A percentile compares a stretch with the other conserved stretches of the same genome.
Conservation (phyloP, 1,140 invertebrate genomes). For the Drosophila oshimai region DNA sequence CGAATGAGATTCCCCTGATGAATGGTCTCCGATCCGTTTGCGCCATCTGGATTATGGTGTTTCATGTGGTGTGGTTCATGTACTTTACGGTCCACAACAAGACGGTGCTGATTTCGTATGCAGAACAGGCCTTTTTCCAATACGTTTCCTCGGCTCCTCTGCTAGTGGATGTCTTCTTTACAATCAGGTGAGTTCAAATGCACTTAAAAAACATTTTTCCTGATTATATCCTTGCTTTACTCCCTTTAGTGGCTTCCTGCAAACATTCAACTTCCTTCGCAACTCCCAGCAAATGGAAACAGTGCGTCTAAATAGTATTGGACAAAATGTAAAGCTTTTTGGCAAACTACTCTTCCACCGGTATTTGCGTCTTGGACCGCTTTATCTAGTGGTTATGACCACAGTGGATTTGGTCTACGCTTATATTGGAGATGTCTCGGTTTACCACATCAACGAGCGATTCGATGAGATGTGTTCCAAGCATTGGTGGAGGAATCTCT, state of each 20-base stretch:
- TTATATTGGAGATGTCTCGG: conserved; percentile 83
- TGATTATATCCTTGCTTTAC: too few relatives aligned
- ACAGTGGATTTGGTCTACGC: conserved; percentile 83
- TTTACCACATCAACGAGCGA: conserved; percentile 83
- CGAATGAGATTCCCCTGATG: conserved; percentile 71
- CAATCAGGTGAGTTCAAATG: conserved; percentile 61
- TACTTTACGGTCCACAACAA: conserved; percentile 81
- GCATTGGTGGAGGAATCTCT: conserved; percentile 87
- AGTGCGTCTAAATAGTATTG: conserved; percentile 61
- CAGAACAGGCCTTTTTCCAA: conserved; percentile 75
- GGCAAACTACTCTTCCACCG: conserved; percentile 75
- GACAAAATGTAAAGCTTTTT: conserved; percentile 66
- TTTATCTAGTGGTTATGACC: conserved; percentile 84
- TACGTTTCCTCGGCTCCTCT: conserved; percentile 79
- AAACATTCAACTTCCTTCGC: conserved; percentile 75
- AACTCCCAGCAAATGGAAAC: conserved; percentile 60
- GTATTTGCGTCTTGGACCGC: conserved; percentile 83
- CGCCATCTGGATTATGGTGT: conserved; percentile 79
- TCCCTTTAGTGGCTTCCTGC: conserved; percentile 81
- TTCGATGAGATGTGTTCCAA: conserved; percentile 84
- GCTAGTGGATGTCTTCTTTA: conserved; percentile 82
- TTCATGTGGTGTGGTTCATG: conserved; percentile 82
- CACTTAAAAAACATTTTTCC: background rate
- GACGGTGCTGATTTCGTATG: conserved; percentile 74
- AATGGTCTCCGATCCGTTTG: conserved; percentile 78